phyloP scores from a whole-genome alignment of 1,140 invertebrate species.

The Drosophila lacertosa region DNA sequence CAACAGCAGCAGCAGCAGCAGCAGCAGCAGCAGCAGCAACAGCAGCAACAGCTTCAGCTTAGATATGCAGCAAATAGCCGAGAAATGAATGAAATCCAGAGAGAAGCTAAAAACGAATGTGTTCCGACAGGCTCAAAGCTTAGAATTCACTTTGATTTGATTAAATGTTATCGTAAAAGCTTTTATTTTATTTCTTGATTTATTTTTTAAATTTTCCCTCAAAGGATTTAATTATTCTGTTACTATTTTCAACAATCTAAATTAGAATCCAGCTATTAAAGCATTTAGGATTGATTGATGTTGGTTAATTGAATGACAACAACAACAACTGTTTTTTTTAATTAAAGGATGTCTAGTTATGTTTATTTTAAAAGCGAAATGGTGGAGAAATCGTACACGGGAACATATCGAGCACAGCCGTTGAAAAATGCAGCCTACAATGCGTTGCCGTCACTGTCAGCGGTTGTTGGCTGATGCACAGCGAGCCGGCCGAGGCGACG shows the following conservation, averaged over 20 bases:
- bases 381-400: neutral
- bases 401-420: conserved; percentile 10
- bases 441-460: conserved; percentile 36
- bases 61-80: conserved; percentile 72
- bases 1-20: conserved; percentile 11
- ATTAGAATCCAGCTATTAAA: no score
- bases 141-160: neutral
- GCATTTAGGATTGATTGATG: no score
- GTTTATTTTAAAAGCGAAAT: neutral
- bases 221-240: no score
- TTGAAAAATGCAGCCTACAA: conserved; percentile 49
- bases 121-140: conserved; percentile 35
- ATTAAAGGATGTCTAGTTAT: neutral
- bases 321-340: no score
- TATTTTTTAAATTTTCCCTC: no score
- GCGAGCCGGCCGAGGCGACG: conserved; percentile 12
- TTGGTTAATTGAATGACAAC: no score
- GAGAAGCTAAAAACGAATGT: conserved; percentile 5
- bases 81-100: conserved; percentile 59
- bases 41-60: conserved; percentile 50
- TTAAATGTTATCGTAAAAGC: no score
- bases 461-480: conserved; percentile 61
- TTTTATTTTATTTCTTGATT: no score
- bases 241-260: no score
- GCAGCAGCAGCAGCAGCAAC: conserved; percentile 21